Evolutionary conservation across 1,140 invertebrate species (phyloP).

Genomic region (Orchesella cincta): DNA sequence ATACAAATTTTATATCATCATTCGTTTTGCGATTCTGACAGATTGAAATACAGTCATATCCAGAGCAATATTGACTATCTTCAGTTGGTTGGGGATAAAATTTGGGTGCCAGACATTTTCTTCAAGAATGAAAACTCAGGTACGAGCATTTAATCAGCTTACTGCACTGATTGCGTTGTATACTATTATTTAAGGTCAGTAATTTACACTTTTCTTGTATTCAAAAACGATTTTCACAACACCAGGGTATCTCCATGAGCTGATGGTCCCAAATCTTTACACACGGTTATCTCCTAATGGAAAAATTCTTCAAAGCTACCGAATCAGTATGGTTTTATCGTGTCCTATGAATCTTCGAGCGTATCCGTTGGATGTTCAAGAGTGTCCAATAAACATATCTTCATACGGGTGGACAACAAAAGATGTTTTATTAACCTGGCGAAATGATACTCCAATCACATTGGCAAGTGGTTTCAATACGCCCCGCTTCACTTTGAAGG

Average conservation of each 20-base stretch:
- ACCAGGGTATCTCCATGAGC: constrained; percentile 29
- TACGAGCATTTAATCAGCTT: background rate
- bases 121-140: constrained; percentile 42
- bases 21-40: no score
- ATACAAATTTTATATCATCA: no score
- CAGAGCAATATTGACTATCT: constrained; percentile 32
- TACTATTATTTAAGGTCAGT: no score
- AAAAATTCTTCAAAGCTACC: constrained; percentile 34
- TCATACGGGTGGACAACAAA: constrained; percentile 63
- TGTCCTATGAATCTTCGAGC: constrained; percentile 61
- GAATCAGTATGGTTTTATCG: constrained; percentile 56
- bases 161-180: no score
- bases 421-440: constrained; percentile 61
- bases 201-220: no score
- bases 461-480: constrained; percentile 58
- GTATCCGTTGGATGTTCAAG: constrained; percentile 61
- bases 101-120: constrained; percentile 45
- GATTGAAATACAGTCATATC: constrained; percentile 33
- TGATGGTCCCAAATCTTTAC: constrained; percentile 41
- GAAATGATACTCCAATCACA: constrained; percentile 59
- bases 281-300: constrained; percentile 41
- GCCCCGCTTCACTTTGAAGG: constrained; percentile 57
- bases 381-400: constrained; percentile 58
- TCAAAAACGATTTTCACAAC: background rate
- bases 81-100: background rate